Evolutionary conservation across 1,140 invertebrate species (phyloP).

Genomic region (Plectus sambesii): DNA sequence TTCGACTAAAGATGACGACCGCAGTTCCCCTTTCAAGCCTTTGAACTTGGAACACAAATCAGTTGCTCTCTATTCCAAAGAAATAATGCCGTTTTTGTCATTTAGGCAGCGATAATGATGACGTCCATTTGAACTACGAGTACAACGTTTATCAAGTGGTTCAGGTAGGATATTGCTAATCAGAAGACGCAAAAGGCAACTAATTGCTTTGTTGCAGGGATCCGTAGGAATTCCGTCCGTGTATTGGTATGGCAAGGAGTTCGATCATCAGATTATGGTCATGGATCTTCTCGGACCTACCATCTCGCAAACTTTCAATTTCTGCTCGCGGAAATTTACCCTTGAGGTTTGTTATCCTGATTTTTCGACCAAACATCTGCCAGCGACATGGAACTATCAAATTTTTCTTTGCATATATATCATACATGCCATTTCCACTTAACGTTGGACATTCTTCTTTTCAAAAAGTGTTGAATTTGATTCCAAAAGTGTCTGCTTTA

Average conservation of each 20-base stretch:
- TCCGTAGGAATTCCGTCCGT: constrained; percentile 17
- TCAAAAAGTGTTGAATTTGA: too few relatives aligned
- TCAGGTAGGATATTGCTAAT: too few relatives aligned
- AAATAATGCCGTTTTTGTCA: constrained; percentile 6
- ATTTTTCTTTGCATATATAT: too few relatives aligned
- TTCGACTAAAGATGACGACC: too few relatives aligned
- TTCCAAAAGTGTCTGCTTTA: too few relatives aligned
- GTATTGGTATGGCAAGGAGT: constrained; percentile 33
- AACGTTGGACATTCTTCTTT: too few relatives aligned
- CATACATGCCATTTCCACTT: too few relatives aligned
- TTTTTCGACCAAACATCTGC: background rate
- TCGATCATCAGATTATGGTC: constrained; percentile 27
- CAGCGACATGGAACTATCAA: too few relatives aligned
- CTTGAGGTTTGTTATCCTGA: constrained; percentile 12
- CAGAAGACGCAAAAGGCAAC: too few relatives aligned
- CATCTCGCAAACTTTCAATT: constrained; percentile 28
- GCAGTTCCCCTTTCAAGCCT: constrained; percentile 10
- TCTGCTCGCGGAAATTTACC: constrained; percentile 32
- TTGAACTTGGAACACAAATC: background rate
- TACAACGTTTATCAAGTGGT: constrained; percentile 26
- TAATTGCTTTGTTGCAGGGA: constrained; percentile 7
- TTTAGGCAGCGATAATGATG: too few relatives aligned
- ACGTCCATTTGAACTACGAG: constrained; percentile 30
- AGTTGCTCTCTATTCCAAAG: constrained; percentile 16
- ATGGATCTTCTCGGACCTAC: constrained; percentile 32